A percentile compares a stretch with the other conserved stretches of the same genome.
These are phyloP conservation scores for Montipora sp. DNA, from an alignment of 64 coral and sea anemone genomes.

Conservation along the genomic window DNA sequence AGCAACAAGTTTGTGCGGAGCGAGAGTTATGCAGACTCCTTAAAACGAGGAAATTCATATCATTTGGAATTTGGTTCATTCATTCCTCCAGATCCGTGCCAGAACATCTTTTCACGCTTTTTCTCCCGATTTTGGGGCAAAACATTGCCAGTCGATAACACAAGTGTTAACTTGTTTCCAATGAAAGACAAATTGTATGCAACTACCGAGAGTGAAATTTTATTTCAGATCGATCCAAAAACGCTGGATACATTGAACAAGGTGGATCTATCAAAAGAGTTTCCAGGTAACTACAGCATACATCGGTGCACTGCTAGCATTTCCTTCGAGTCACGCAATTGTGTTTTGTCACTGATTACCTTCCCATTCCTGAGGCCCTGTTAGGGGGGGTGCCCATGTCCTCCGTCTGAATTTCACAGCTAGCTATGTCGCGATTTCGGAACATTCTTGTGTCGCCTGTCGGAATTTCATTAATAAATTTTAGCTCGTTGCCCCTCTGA, in stretches of 20 bases:
- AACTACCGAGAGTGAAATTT: constrained; percentile 57
- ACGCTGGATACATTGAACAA: constrained; percentile 73
- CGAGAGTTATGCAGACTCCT: constrained; percentile 57
- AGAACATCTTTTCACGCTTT: constrained; percentile 86
- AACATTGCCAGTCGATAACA: constrained; percentile 62
- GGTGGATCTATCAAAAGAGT: constrained; percentile 55
- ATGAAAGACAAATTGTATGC: constrained; percentile 86
- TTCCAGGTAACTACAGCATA: constrained; percentile 71
- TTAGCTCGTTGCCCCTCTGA: no score
- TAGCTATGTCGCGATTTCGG: no score
- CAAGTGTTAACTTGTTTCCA: constrained; percentile 52
- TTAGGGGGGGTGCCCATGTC: no score
- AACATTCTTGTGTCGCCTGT: no score
- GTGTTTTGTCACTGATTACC: no score
- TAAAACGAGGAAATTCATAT: constrained; percentile 13
- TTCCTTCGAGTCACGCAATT: no score
- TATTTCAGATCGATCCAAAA: constrained; percentile 78
- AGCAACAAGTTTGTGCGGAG: constrained; percentile 88
- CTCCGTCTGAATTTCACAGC: no score
- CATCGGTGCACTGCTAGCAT: no score
- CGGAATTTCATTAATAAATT: no score
- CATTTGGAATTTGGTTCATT: constrained; percentile 74
- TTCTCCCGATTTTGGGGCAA: constrained; percentile 69
- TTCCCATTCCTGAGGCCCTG: no score
- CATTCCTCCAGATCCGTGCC: constrained; percentile 82